These are phyloP conservation scores for Ridgeia piscesae DNA, from an alignment of 1,140 invertebrate genomes.

Conservation along the genomic window DNA sequence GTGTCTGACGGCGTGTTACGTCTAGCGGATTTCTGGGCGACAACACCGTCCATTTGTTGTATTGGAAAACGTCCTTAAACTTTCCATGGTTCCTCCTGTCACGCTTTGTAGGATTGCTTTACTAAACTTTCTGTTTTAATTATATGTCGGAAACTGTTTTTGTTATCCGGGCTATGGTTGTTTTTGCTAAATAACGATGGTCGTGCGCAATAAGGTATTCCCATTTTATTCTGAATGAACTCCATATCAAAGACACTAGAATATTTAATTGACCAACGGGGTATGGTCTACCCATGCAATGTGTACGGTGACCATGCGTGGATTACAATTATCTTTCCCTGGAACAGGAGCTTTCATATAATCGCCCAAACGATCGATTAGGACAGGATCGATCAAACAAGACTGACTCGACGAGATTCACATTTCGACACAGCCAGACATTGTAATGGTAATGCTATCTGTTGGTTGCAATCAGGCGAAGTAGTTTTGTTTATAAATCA, in stretches of 20 bases:
- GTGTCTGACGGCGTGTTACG: too few relatives aligned
- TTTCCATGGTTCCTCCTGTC: too few relatives aligned
- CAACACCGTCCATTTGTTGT: too few relatives aligned
- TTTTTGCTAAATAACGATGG: too few relatives aligned
- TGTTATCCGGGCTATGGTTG: too few relatives aligned
- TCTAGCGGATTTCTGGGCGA: too few relatives aligned
- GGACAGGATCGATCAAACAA: neutral
- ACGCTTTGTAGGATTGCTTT: too few relatives aligned
- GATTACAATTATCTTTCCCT: neutral
- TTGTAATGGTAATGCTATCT: neutral
- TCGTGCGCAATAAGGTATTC: too few relatives aligned
- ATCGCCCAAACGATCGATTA: neutral
- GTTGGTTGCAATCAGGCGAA: neutral
- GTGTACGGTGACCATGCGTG: neutral
- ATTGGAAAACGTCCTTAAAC: too few relatives aligned
- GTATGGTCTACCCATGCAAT: neutral
- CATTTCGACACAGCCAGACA: neutral
- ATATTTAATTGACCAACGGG: neutral
- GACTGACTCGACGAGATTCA: neutral
- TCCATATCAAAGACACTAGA: neutral
- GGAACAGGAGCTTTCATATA: neutral
- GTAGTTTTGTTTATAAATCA: neutral
- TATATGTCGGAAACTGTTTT: too few relatives aligned
- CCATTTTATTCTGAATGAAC: too few relatives aligned
- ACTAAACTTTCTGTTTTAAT: too few relatives aligned